Percentiles rank a stretch among this genome's conserved stretches.
These are phyloP conservation scores for Aethes cnicana DNA, from an alignment of 2,888 invertebrate genomes.

Conservation along the genomic window DNA sequence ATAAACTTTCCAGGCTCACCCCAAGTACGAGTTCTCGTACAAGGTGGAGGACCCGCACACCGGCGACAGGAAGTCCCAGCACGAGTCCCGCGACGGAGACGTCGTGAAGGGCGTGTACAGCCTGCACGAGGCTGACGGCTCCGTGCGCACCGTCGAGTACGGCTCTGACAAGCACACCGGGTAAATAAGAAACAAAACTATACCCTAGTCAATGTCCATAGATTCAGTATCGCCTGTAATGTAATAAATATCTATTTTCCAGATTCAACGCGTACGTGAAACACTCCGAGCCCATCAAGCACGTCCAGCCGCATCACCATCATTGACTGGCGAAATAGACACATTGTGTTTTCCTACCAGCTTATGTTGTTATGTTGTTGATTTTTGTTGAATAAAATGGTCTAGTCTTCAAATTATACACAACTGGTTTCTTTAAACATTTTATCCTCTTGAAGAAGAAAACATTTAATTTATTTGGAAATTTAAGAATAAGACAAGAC, in stretches of 20 bases:
- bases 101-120: constrained; percentile 55
- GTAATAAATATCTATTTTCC: neutral
- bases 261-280: constrained; percentile 67
- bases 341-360: neutral
- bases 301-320: constrained; percentile 35
- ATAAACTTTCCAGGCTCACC: constrained; percentile 40
- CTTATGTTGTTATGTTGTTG: constrained; percentile 11
- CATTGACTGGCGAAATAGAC: constrained; percentile 14
- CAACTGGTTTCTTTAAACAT: too few relatives aligned
- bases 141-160: constrained; percentile 48
- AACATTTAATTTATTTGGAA: too few relatives aligned
- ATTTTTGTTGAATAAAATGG: constrained; percentile 10
- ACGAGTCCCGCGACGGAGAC: constrained; percentile 56
- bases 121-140: constrained; percentile 54
- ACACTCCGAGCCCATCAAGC: constrained; percentile 51
- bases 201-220: neutral
- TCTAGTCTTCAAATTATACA: constrained; percentile 1
- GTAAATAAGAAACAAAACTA: constrained; percentile 10
- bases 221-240: neutral
- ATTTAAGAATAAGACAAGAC: too few relatives aligned
- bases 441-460: too few relatives aligned
- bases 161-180: constrained; percentile 36
- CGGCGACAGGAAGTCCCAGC: constrained; percentile 53
- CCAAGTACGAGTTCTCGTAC: constrained; percentile 52
- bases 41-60: constrained; percentile 54